A percentile compares a stretch with the other conserved stretches of the same genome.
Evolutionary conservation across 2,797 vertebrate species (phyloP).

Genomic region (Amblyopsis hoosieri): DNA sequence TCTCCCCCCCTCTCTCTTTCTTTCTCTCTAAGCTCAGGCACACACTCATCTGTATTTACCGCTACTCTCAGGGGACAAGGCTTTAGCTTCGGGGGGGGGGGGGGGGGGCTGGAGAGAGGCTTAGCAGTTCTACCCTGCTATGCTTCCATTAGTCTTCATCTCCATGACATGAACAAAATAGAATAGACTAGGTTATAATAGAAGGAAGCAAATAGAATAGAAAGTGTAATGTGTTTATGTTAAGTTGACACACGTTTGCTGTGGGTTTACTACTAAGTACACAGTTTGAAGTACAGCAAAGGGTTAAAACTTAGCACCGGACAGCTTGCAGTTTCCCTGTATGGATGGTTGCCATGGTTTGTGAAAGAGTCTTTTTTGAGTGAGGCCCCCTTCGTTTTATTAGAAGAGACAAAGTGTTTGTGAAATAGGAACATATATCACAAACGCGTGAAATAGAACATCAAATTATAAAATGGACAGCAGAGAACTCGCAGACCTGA

Average conservation of each 20-base stretch:
- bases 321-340: slow-evolving; percentile 33
- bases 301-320: slow-evolving; percentile 24
- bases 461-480: slow-evolving; percentile 14
- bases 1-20: slow-evolving; percentile 18
- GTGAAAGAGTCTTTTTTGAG: background rate
- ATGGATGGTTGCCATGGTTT: slow-evolving; percentile 14
- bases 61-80: slow-evolving; percentile 50
- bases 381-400: slow-evolving; percentile 8
- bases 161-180: slow-evolving; percentile 9
- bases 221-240: too few species aligned
- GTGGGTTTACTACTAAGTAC: too few species aligned
- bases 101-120: slow-evolving; percentile 29
- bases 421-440: slow-evolving; percentile 9
- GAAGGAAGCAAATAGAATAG: too few species aligned
- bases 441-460: slow-evolving; percentile 14
- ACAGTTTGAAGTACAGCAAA: background rate
- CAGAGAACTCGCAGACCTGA: background rate
- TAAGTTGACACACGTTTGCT: too few species aligned
- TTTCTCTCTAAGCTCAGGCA: slow-evolving; percentile 46
- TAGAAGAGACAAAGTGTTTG: background rate
- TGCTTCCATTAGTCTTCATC: slow-evolving; percentile 14
- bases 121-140: slow-evolving; percentile 41
- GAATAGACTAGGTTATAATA: background rate
- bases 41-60: slow-evolving; percentile 65
- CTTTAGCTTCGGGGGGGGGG: slow-evolving; percentile 50